These are phyloP conservation scores for Prunella himalayana DNA, from an alignment of 2,113 vertebrate genomes.

Conservation along the genomic window DNA sequence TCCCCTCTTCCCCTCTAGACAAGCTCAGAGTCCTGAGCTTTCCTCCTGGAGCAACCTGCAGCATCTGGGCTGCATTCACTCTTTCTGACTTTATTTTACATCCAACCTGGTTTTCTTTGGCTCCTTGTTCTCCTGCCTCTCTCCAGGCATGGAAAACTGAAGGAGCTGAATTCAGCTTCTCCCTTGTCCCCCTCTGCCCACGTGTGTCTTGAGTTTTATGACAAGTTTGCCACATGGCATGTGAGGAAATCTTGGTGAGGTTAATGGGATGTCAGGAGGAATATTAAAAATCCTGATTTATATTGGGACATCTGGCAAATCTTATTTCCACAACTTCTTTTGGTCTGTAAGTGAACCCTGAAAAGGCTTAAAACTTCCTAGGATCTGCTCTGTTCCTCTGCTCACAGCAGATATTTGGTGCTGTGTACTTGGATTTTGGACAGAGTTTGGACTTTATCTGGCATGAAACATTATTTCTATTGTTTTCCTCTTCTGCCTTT, in stretches of 20 bases:
- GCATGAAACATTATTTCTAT: background rate
- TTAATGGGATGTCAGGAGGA: background rate
- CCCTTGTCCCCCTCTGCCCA: background rate
- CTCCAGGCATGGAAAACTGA: background rate
- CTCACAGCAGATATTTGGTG: background rate
- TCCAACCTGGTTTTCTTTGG: background rate
- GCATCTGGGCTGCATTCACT: background rate
- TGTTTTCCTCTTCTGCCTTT: background rate
- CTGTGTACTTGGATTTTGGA: background rate
- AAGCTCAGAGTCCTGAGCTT: background rate
- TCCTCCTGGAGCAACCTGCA: background rate
- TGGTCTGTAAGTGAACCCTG: background rate
- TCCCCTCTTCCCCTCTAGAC: too few species aligned
- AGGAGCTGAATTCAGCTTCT: background rate
- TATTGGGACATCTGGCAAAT: conserved; percentile 2
- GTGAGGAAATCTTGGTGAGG: background rate
- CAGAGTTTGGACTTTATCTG: background rate
- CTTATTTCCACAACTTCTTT: background rate
- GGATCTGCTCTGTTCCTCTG: background rate
- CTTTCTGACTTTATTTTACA: background rate
- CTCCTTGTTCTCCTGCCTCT: background rate
- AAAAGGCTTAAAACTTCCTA: background rate
- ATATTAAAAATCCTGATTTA: conserved; percentile 35
- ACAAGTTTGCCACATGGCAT: background rate
- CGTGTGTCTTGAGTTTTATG: background rate